Percentiles rank a stretch among this genome's conserved stretches.
Evolutionary conservation across 2,888 invertebrate genomes (phyloP).

Genomic region (Andrena camellia): DNA sequence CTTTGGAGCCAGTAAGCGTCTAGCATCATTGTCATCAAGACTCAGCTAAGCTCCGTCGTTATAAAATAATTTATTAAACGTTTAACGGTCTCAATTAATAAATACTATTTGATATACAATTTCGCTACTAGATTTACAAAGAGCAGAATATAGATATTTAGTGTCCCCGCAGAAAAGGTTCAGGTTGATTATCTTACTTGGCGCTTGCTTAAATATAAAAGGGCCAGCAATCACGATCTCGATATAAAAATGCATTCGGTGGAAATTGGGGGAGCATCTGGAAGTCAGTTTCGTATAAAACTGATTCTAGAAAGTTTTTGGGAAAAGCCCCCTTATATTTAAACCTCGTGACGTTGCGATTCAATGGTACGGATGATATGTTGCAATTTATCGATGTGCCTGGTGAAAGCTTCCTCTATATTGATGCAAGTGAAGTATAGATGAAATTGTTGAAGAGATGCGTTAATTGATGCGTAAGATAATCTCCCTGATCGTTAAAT

Average conservation of each 20-base stretch:
- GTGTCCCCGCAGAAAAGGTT: slow-evolving; percentile 44
- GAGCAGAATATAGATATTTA: slow-evolving; percentile 61
- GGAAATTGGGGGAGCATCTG: neutral
- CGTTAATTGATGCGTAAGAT: slow-evolving; percentile 57
- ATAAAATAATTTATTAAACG: slow-evolving; percentile 74
- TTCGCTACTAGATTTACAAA: slow-evolving; percentile 72
- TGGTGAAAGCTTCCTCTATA: neutral
- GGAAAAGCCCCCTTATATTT: slow-evolving; percentile 40
- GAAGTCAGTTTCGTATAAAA: slow-evolving; percentile 10
- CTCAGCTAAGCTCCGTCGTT: slow-evolving; percentile 77
- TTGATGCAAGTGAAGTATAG: slow-evolving; percentile 6
- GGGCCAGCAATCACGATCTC: slow-evolving; percentile 21
- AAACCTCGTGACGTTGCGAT: slow-evolving; percentile 31
- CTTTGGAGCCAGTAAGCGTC: slow-evolving; percentile 81
- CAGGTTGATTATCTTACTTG: slow-evolving; percentile 68
- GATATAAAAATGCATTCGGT: slow-evolving; percentile 47
- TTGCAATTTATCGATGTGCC: slow-evolving; percentile 33
- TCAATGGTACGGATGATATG: slow-evolving; percentile 51
- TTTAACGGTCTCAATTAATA: slow-evolving; percentile 74
- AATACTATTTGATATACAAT: slow-evolving; percentile 76
- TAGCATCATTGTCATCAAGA: slow-evolving; percentile 80
- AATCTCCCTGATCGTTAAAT: slow-evolving; percentile 61
- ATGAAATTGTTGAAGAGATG: slow-evolving; percentile 1
- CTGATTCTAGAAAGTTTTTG: slow-evolving; percentile 24
- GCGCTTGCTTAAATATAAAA: slow-evolving; percentile 49